A percentile compares a stretch with the other conserved stretches of the same genome.
phyloP scores from a whole-genome alignment of 2,888 invertebrate genomes.

The Conistra vaccinii region DNA sequence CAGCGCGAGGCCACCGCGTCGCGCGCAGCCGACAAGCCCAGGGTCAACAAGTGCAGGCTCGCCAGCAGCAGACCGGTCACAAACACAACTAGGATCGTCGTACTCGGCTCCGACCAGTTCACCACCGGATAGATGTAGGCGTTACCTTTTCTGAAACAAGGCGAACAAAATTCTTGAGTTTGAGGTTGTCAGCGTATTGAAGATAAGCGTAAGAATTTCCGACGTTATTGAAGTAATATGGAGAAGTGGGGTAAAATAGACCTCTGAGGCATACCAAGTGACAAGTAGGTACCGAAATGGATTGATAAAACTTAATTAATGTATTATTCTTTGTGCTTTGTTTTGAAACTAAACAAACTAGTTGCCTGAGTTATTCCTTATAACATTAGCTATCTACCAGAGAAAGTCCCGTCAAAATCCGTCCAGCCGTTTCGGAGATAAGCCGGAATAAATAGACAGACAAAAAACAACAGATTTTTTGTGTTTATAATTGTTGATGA shows the following conservation, averaged over 20 bases:
- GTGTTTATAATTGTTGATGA: too few relatives aligned
- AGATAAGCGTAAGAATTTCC: background rate
- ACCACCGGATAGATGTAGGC: constrained; percentile 94
- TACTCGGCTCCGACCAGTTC: constrained; percentile 93
- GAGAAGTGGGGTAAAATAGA: background rate
- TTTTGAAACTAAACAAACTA: background rate
- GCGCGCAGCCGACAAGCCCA: constrained; percentile 89
- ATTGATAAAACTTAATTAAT: background rate
- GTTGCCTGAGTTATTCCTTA: too few relatives aligned
- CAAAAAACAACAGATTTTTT: too few relatives aligned
- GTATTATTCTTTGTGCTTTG: background rate
- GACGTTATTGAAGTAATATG: background rate
- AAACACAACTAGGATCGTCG: constrained; percentile 91
- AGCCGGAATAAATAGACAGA: too few relatives aligned
- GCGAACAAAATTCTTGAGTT: background rate
- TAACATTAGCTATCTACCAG: too few relatives aligned
- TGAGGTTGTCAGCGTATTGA: background rate
- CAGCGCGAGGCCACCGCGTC: constrained; percentile 75
- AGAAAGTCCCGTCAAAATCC: too few relatives aligned
- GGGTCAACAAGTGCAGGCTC: constrained; percentile 91
- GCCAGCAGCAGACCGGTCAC: constrained; percentile 92
- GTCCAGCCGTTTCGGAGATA: too few relatives aligned
- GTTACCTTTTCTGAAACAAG: constrained; percentile 90
- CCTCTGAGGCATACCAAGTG: background rate
- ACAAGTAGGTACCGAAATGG: background rate